Evolutionary conservation across 2,888 invertebrate genomes (phyloP), one percentile per base, ranked within the genome.

Genomic region (Drosophila atroscutellata): DNA sequence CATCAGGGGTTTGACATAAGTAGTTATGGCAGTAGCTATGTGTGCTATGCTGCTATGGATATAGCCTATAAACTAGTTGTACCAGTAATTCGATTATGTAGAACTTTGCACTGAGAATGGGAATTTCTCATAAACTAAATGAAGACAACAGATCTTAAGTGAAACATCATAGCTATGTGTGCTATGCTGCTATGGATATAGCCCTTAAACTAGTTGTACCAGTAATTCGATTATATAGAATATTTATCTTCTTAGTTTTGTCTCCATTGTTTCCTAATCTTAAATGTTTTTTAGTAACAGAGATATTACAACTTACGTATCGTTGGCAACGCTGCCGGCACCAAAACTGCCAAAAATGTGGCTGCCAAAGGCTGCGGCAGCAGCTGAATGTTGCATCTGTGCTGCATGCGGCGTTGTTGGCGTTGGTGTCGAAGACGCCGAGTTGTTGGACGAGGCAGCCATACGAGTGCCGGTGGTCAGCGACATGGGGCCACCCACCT

Each of bases 261-360:
- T 15, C 15, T 45, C 1, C 20, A 8, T 4, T 24, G 4, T 1
- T 8, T 15, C 0, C 8, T 45, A 8, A 45, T 24, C 0, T 24
- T 15, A 45, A 45, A 18, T 5, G 5, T 2, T 28, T 13, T 0
- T 55, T n/a, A 3, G 1, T 4, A n/a, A 34, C 11, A 18, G 24
- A 64, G 26, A 45, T 65, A 4, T 28, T 42, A 45, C n/a, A 32
- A 84, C 94, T 94, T 88, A 94, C 94, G 94, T 93, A 78, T 94
- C 94, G 67, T 93, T 93, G 73, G 93, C 72, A 7, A 69, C 69
- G 32, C 70, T 72, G 57, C 80, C 89, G 7, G 75, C 78, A 26
- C 85, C 94, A 79, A 95, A 95, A 83, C 89, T 93, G 39, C 95
- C 95, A 92, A 96, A 96, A 88, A 96, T 94, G 91, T 95, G 95